Evolutionary conservation across 2,888 invertebrate species (phyloP), one percentile per base, ranked within the genome.

Genomic region (Perdita meconis): DNA sequence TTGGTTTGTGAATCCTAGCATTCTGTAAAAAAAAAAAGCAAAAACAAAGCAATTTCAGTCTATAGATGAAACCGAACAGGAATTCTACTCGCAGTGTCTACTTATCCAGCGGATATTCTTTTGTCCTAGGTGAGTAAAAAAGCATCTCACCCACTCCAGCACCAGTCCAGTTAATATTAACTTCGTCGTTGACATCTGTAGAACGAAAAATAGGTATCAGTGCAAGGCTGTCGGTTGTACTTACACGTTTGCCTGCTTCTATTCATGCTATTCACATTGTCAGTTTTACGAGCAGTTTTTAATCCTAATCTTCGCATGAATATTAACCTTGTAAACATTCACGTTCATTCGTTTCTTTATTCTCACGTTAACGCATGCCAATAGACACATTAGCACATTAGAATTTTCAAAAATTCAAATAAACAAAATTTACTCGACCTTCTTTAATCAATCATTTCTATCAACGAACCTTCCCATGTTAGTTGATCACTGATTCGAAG

Each of bases 111-210:
- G 91, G 91, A 91, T 88, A 87, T 88, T 87, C 88, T 89, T 87
- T 90, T 87, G 88, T 89, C 87, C 89, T 91, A 91, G 92, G 92
- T 92, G 91, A 92, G 92, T 92, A 92, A 90, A 89, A 84, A 85
- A 69, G 72, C 66, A 81, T 87, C 88, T 89, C 87, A 87, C 88
- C 88, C 74, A 47, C 47, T 47, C 44, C 59, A 60, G 30, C n/a
- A 42, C 34, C 57, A 65, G 75, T 60, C 77, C 71, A 66, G 74
- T 79, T 84, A 78, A 65, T 74, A 84, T 71, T 61, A 70, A 64
- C 50, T 64, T 59, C 50, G 59, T 65, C 68, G 72, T 73, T 65
- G 80, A 74, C 80, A 79, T 71, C 75, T 42, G 51, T 71, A 71
- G 57, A 63, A 30, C 30, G 30, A 30, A 59, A 82, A 47, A 78